These are phyloP conservation scores for Esox lucius DNA, from an alignment of 2,797 vertebrate genomes.

Conservation along the genomic window DNA sequence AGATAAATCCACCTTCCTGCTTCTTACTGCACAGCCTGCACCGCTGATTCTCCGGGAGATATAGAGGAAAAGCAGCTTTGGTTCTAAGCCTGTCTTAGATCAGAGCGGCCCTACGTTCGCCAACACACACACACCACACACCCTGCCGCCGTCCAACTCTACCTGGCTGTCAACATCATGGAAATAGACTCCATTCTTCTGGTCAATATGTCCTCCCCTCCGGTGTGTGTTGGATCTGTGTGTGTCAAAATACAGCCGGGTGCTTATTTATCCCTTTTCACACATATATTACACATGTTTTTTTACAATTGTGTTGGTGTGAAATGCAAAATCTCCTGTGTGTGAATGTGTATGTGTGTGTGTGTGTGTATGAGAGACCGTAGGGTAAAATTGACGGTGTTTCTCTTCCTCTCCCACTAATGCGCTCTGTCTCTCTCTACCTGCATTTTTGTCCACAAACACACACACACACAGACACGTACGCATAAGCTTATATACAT, in stretches of 20 bases:
- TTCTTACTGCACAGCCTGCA: constrained; percentile 49
- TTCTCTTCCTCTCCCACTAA: not conserved
- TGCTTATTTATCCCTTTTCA: not conserved
- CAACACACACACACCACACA: not conserved
- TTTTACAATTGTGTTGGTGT: not conserved
- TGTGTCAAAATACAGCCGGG: not conserved
- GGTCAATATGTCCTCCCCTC: not conserved
- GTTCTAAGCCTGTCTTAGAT: not conserved
- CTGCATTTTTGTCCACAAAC: not conserved
- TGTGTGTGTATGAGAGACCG: not conserved
- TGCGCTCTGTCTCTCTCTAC: not conserved
- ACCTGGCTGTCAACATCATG: not conserved
- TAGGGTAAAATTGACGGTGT: not conserved
- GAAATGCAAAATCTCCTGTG: too few relatives aligned
- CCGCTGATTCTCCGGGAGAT: constrained; percentile 39
- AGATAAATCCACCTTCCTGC: constrained; percentile 53
- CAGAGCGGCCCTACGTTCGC: too few relatives aligned
- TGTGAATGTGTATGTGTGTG: too few relatives aligned
- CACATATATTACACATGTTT: not conserved
- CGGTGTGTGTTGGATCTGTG: not conserved
- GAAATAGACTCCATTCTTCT: constrained; percentile 17
- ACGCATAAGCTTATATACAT: not conserved
- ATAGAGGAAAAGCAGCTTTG: not conserved
- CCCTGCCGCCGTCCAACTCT: not conserved
- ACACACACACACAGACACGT: not conserved